Conservation (phyloP, 23 tunicate genomes). For the Ciona savignyi region DNA sequence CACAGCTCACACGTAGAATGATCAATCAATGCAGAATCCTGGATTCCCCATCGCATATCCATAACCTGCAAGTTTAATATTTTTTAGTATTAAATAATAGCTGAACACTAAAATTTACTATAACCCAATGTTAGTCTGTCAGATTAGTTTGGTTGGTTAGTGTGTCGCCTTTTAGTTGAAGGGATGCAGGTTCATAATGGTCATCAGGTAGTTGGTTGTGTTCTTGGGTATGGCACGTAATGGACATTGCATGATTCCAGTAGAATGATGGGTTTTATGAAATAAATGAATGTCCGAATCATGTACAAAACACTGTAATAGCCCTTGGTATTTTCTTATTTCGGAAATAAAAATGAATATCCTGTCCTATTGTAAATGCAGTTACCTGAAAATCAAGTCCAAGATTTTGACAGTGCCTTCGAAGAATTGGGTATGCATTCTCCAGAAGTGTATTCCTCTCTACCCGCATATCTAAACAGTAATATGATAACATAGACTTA, state of each 20-base stretch:
- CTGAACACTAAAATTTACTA: too few species aligned
- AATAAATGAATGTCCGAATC: too few species aligned
- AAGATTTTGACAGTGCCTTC: slow-evolving; percentile 50
- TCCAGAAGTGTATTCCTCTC: slow-evolving; percentile 58
- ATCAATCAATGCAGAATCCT: slow-evolving; percentile 66
- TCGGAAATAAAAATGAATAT: not conserved
- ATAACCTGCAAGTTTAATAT: too few species aligned
- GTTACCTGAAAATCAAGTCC: slow-evolving; percentile 79
- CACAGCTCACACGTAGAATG: slow-evolving; percentile 77
- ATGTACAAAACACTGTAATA: not conserved
- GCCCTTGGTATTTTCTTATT: not conserved
- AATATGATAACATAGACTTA: too few species aligned
- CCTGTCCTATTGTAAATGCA: not conserved
- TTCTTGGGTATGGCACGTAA: too few species aligned
- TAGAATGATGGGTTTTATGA: too few species aligned
- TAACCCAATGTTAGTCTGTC: not conserved
- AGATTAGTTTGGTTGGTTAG: too few species aligned
- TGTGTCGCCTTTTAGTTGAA: too few species aligned
- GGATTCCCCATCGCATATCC: slow-evolving; percentile 96
- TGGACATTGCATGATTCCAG: too few species aligned
- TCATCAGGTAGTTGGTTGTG: too few species aligned
- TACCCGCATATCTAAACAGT: slow-evolving; percentile 70
- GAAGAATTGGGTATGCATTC: slow-evolving; percentile 69
- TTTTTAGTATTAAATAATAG: too few species aligned
- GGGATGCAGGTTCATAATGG: too few species aligned